Conservation (phyloP, 2,797 vertebrate species). For the Clarias fuscus region DNA sequence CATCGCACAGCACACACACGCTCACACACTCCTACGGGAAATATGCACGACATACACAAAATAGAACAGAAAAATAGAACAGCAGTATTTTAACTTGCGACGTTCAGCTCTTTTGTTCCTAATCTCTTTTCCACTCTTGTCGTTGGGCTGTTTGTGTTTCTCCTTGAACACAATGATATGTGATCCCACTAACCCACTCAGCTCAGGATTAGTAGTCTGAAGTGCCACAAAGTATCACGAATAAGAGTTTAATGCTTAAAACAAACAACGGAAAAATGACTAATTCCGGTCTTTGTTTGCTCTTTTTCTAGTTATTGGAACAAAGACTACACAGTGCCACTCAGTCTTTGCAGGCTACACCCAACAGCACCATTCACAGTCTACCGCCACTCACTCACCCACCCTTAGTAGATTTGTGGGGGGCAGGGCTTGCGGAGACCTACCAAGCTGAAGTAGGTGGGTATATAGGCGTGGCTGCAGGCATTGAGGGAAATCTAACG, state of each 20-base stretch:
- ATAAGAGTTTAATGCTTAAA: background rate
- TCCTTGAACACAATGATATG: background rate
- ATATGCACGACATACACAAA: background rate
- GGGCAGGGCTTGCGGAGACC: slow-evolving; percentile 75
- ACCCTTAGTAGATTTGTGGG: slow-evolving; percentile 88
- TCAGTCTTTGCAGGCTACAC: slow-evolving; percentile 80
- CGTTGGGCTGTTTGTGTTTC: background rate
- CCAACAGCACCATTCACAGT: slow-evolving; percentile 82
- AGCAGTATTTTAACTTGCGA: background rate
- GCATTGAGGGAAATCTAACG: slow-evolving; percentile 78
- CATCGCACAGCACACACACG: too few relatives aligned
- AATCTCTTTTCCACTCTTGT: background rate
- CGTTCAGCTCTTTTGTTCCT: background rate
- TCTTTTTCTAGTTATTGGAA: slow-evolving; percentile 70
- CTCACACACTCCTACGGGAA: too few relatives aligned
- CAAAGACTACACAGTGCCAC: slow-evolving; percentile 77
- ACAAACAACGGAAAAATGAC: background rate
- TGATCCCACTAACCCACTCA: background rate
- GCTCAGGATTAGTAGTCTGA: background rate
- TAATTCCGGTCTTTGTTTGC: slow-evolving; percentile 9
- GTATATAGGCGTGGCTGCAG: slow-evolving; percentile 79
- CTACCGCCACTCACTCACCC: slow-evolving; percentile 77
- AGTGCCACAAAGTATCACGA: background rate
- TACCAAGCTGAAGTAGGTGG: slow-evolving; percentile 79
- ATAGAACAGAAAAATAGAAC: background rate